phyloP scores from a whole-genome alignment of 2,113 vertebrate genomes.

The Mugil cephalus region DNA sequence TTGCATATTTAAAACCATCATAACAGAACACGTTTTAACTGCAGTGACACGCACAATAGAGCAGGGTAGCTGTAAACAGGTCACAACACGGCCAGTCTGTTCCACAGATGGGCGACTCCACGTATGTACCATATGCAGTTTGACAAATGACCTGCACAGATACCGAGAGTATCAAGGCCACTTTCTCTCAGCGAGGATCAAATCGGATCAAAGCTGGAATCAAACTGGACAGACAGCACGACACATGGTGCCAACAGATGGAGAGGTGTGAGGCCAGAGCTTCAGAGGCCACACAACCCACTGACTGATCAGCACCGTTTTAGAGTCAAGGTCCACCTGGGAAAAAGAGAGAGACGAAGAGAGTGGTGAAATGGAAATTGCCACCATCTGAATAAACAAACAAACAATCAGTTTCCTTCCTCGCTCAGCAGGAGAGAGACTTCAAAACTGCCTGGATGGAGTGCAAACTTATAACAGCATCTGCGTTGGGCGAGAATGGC shows the following conservation, averaged over 20 bases:
- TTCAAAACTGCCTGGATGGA: constrained; percentile 56
- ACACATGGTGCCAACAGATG: constrained; percentile 58
- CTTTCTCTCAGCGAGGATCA: constrained; percentile 31
- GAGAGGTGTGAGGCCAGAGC: constrained; percentile 54
- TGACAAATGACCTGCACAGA: constrained; percentile 16
- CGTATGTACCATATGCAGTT: constrained; percentile 34
- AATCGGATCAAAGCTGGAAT: constrained; percentile 50
- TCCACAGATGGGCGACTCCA: constrained; percentile 48
- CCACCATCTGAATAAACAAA: constrained; percentile 79
- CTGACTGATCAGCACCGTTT: constrained; percentile 27
- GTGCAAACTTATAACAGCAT: constrained; percentile 21
- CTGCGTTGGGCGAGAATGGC: constrained; percentile 15
- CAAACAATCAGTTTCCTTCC: constrained; percentile 66
- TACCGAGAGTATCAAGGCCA: constrained; percentile 11
- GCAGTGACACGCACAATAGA: background rate
- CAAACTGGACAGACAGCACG: constrained; percentile 17
- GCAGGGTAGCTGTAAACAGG: constrained; percentile 16
- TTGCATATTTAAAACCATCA: background rate
- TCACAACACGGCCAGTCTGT: constrained; percentile 43
- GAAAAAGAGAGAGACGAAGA: constrained; percentile 16
- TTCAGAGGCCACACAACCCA: constrained; percentile 18
- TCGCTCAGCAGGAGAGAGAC: constrained; percentile 66
- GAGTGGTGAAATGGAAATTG: constrained; percentile 66
- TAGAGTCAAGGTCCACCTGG: constrained; percentile 33
- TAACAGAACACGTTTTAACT: constrained; percentile 1